phyloP scores from a whole-genome alignment of 2,113 vertebrate genomes.

The Xenotilapia flavipinnis region DNA sequence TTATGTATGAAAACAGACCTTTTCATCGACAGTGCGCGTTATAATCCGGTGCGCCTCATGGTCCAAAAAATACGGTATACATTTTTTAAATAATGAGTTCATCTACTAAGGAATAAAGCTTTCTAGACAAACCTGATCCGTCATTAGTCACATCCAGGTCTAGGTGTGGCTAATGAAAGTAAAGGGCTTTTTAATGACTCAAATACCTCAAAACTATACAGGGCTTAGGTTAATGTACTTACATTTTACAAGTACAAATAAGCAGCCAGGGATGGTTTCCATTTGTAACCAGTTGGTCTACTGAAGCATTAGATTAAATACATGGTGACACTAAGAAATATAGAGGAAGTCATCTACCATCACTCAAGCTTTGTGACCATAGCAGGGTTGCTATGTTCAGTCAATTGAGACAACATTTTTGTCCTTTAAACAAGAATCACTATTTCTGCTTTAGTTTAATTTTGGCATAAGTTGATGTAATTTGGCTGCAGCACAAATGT shows the following conservation, averaged over 20 bases:
- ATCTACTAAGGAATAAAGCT: neutral
- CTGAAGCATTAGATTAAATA: neutral
- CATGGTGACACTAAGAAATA: neutral
- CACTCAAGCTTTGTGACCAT: neutral
- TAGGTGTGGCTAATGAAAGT: neutral
- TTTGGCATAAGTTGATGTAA: neutral
- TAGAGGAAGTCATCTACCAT: neutral
- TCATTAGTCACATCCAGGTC: neutral
- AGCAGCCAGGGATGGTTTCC: neutral
- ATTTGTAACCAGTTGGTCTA: neutral
- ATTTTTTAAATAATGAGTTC: neutral
- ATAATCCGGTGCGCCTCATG: neutral
- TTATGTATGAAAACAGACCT: neutral
- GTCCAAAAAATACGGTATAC: neutral
- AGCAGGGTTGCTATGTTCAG: neutral
- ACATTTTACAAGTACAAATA: neutral
- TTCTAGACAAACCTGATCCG: neutral
- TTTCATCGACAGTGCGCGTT: neutral
- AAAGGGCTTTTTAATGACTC: neutral
- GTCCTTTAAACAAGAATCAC: neutral
- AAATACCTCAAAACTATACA: neutral
- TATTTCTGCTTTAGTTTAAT: neutral
- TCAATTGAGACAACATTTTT: neutral
- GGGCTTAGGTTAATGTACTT: neutral
- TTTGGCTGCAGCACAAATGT: neutral